Evolutionary conservation across 2,113 vertebrate genomes (phyloP).

Genomic region (Lampris megalopsis): DNA sequence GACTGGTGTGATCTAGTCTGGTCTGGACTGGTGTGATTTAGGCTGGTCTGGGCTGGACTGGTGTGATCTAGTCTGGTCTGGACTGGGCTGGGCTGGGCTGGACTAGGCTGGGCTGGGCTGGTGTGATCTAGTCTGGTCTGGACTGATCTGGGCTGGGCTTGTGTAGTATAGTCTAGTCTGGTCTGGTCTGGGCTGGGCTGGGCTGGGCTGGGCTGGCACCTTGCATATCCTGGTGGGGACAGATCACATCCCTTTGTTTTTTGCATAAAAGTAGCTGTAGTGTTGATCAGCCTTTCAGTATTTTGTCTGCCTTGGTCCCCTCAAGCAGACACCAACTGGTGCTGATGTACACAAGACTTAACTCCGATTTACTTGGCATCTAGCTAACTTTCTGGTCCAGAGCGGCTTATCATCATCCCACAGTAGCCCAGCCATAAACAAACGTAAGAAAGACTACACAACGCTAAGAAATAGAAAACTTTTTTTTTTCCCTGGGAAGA

Average conservation of each 20-base stretch:
- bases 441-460: constrained; percentile 14
- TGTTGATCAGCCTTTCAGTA: background rate
- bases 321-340: background rate
- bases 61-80: too few relatives aligned
- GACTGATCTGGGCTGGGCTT: too few relatives aligned
- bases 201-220: background rate
- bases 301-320: background rate
- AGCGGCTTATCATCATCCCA: constrained; percentile 6
- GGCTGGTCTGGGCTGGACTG: too few relatives aligned
- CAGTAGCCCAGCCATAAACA: constrained; percentile 28
- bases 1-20: too few relatives aligned
- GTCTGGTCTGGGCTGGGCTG: too few relatives aligned
- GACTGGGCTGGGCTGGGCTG: too few relatives aligned
- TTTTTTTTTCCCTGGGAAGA: constrained; percentile 4
- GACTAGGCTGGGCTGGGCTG: too few relatives aligned
- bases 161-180: too few relatives aligned
- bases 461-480: background rate
- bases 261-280: background rate
- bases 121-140: too few relatives aligned
- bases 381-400: constrained; percentile 33
- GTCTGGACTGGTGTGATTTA: too few relatives aligned
- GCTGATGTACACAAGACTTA: constrained; percentile 30
- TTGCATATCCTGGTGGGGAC: background rate
- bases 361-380: constrained; percentile 40
- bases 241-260: background rate